A percentile compares a stretch with the other conserved stretches of the same genome.
Conservation (phyloP, 37 sponge, comb jelly and placozoan species). For the Spongia lamella region DNA sequence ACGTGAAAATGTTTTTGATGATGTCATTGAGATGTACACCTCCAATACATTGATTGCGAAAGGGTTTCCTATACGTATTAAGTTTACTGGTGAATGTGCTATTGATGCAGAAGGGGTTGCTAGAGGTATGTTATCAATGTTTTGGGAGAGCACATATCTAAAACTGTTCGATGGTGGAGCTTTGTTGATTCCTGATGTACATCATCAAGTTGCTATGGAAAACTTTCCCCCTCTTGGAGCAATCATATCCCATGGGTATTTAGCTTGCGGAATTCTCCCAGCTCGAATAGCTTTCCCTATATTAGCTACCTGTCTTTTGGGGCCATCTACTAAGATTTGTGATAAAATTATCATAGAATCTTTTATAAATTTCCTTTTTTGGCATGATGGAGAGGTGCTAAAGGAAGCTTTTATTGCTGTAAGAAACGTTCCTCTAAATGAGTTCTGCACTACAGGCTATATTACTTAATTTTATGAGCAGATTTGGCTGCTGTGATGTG, state of each 20-base stretch:
- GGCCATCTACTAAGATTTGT: constrained; percentile 5
- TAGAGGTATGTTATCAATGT: neutral
- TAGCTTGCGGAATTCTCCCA: neutral
- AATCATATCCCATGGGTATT: constrained; percentile 11
- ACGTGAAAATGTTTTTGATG: neutral
- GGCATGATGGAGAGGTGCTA: constrained; percentile 9
- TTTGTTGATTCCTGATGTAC: neutral
- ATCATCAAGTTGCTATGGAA: too few species aligned
- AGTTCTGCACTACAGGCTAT: neutral
- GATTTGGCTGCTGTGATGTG: constrained; percentile 2
- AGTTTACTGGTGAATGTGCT: neutral
- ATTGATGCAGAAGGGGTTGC: constrained; percentile 12
- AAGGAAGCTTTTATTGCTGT: neutral
- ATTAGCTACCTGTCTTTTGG: neutral
- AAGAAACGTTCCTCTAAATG: too few species aligned
- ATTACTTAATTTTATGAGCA: neutral
- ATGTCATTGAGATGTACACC: constrained; percentile 3
- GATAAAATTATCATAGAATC: constrained; percentile 9
- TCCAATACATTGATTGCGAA: neutral
- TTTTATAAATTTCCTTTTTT: constrained; percentile 10
- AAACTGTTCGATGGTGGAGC: neutral
- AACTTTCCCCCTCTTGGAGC: too few species aligned
- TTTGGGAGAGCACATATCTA: neutral
- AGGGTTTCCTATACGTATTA: neutral
- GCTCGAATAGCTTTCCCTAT: constrained; percentile 1